Evolutionary conservation across 2,888 invertebrate species (phyloP), one percentile per base, ranked within the genome.

Genomic region (Netelia inedita): DNA sequence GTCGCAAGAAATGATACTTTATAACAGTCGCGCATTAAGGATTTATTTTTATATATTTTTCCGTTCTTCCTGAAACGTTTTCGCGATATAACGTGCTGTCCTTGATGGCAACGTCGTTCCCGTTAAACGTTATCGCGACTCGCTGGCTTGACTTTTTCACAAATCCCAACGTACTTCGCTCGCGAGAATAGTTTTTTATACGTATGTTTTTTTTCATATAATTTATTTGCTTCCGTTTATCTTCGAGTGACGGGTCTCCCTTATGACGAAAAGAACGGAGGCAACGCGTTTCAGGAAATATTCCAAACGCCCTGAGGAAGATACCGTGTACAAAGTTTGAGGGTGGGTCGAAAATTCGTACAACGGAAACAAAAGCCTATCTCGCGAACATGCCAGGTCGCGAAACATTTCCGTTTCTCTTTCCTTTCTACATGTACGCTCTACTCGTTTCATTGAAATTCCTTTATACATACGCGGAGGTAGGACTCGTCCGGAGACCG

Each of bases 341-440:
- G 3, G 2, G 11, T 46, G 46, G 59, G 28, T 68, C 16, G 57
- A 76, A 78, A 78, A 78, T 78, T 21, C 23, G 46, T 50, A 78
- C 68, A 78, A 78, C 68, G 68, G 35, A 53, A 65, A 78, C 76
- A 78, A 78, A 78, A 78, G 76, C 59, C 43, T 78, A 69, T 78
- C 68, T 68, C 46, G 23, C 19, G 6, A 35, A 59, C 50, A 78
- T 68, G 76, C 76, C 23, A 68, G 68, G 43, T 28, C 28, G 68
- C 68, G 46, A 68, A 78, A 68, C 68, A 19, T 59, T 76, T 76
- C 76, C 74, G 65, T 75, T 75, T 66, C 75, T 43, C 63, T 66
- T 9, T 57, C 9, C 19, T 43, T 55, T 11, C 46, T 46, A 41
- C 28, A 10, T 55, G 57, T 57, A 43, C 46, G 76, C 68, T 68